These are phyloP conservation scores for Cardinalis cardinalis DNA, from an alignment of 2,113 vertebrate species.

Conservation along the genomic window DNA sequence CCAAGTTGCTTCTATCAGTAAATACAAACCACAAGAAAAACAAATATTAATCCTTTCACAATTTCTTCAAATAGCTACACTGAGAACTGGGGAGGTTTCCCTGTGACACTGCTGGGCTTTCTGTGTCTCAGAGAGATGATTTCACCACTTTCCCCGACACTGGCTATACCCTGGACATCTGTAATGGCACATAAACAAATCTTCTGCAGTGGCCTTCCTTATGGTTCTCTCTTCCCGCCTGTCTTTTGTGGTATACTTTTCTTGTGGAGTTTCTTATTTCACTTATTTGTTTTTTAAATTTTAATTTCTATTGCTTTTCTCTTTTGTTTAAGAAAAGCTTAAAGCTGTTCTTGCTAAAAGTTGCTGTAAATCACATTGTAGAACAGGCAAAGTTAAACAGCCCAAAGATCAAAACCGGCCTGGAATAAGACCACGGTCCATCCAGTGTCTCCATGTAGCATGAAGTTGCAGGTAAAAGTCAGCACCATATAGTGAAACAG, in stretches of 20 bases:
- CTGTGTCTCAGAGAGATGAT: neutral
- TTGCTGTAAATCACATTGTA: neutral
- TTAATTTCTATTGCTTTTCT: neutral
- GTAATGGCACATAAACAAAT: neutral
- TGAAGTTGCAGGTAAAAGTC: neutral
- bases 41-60: neutral
- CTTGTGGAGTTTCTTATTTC: too few species aligned
- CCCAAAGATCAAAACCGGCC: neutral
- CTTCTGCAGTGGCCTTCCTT: neutral
- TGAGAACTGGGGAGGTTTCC: neutral
- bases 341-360: neutral
- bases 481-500: neutral
- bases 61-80: neutral
- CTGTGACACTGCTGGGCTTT: neutral
- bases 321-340: neutral
- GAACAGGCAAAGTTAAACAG: neutral
- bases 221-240: neutral
- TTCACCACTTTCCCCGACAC: rapidly evolving
- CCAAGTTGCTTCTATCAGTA: neutral
- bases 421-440: neutral
- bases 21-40: neutral
- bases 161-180: neutral
- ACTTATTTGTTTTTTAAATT: neutral
- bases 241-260: neutral
- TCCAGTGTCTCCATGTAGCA: neutral